phyloP scores from a whole-genome alignment of 2,797 vertebrate species.

The Takifugu ocellatus region DNA sequence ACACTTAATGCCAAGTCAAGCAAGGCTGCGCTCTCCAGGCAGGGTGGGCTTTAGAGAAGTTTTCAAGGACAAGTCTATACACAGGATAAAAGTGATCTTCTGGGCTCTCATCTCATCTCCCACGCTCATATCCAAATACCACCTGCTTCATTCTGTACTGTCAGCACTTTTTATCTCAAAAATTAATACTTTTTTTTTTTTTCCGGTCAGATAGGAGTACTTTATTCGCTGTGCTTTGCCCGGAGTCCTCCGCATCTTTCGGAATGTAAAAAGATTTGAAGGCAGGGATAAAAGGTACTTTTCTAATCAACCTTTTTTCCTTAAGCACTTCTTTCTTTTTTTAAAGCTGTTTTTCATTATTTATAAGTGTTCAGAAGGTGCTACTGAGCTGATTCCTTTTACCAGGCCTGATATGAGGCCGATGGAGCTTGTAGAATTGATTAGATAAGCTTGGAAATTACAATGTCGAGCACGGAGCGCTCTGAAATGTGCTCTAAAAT shows the following conservation, averaged over 20 bases:
- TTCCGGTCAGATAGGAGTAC: slow-evolving; percentile 60
- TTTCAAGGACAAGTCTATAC: slow-evolving; percentile 70
- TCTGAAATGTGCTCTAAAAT: slow-evolving; percentile 72
- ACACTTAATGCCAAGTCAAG: slow-evolving; percentile 21
- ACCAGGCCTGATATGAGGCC: slow-evolving; percentile 87
- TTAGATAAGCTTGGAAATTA: slow-evolving; percentile 98
- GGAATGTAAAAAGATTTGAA: slow-evolving; percentile 73
- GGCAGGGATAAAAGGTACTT: slow-evolving; percentile 86
- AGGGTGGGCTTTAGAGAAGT: slow-evolving; percentile 54
- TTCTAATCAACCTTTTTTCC: slow-evolving; percentile 85
- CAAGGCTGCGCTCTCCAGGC: slow-evolving; percentile 36
- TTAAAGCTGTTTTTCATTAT: slow-evolving; percentile 98
- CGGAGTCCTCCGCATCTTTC: slow-evolving; percentile 72
- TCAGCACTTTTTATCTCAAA: slow-evolving; percentile 76
- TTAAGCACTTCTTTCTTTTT: slow-evolving; percentile 84
- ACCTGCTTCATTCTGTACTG: slow-evolving; percentile 70
- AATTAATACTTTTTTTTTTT: slow-evolving; percentile 67
- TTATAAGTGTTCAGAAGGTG: slow-evolving; percentile 96
- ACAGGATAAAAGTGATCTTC: slow-evolving; percentile 70
- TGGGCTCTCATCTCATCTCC: slow-evolving; percentile 64
- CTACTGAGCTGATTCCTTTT: slow-evolving; percentile 92
- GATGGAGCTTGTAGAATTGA: slow-evolving; percentile 98
- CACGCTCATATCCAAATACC: slow-evolving; percentile 67
- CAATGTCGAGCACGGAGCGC: slow-evolving; percentile 88
- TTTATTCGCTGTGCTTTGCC: slow-evolving; percentile 68